Evolutionary conservation across 2,888 invertebrate genomes (phyloP).

Genomic region (Melieria omissa): DNA sequence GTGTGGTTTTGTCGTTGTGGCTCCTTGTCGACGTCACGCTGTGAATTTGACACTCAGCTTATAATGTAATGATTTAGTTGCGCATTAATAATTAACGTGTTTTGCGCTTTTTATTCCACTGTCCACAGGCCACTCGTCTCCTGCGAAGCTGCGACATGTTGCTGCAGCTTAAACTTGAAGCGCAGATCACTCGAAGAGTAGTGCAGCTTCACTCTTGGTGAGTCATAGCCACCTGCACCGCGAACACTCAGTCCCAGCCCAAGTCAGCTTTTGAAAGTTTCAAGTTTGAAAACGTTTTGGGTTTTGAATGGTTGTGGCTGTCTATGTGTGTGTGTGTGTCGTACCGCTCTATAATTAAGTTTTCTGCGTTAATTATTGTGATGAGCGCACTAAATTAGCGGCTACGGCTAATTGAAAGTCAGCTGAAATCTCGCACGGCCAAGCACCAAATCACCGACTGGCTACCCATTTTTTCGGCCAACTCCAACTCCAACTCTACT

Average conservation of each 20-base stretch:
- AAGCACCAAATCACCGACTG: conserved; percentile 26
- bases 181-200: not conserved
- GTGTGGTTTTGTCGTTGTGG: too few relatives aligned
- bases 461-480: conserved; percentile 37
- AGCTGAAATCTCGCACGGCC: conserved; percentile 35
- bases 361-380: conserved; percentile 47
- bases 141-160: too few relatives aligned
- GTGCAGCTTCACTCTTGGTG: not conserved
- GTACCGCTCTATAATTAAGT: conserved; percentile 45
- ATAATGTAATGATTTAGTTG: conserved; percentile 63
- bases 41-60: conserved; percentile 60
- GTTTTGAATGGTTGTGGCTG: not conserved
- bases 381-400: conserved; percentile 43
- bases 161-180: too few relatives aligned
- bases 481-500: conserved; percentile 8
- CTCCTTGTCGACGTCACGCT: conserved; percentile 47
- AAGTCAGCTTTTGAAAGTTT: conserved; percentile 23
- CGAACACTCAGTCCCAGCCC: not conserved
- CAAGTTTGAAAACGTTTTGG: conserved; percentile 4
- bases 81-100: conserved; percentile 59
- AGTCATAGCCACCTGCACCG: not conserved
- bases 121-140: too few relatives aligned
- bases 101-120: conserved; percentile 3
- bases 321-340: conserved; percentile 18
- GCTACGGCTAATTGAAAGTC: conserved; percentile 45